Conservation (phyloP, 2,113 vertebrate species). For the Gymnocephalus cernua region DNA sequence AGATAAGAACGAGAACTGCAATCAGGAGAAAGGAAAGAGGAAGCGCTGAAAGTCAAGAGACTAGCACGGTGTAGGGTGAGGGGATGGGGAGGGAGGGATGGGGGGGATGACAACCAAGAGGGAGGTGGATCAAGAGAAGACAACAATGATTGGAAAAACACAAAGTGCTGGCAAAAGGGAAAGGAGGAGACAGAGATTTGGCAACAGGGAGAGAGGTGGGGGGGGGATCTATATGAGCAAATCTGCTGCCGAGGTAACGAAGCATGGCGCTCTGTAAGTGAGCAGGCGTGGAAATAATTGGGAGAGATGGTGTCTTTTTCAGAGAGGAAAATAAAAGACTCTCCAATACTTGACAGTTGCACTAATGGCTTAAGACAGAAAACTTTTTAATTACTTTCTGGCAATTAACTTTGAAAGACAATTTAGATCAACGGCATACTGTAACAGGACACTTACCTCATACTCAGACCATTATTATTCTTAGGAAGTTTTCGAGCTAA, state of each 20-base stretch:
- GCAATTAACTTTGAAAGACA: conserved; percentile 4
- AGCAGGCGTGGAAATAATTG: conserved; percentile 66
- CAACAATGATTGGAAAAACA: background rate
- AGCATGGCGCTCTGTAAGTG: conserved; percentile 50
- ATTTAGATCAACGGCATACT: background rate
- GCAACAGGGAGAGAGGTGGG: background rate
- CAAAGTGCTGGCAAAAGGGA: background rate
- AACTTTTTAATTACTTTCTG: conserved; percentile 1
- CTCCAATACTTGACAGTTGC: background rate
- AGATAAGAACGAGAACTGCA: background rate
- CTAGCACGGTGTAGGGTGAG: background rate
- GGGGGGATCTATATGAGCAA: conserved; percentile 12
- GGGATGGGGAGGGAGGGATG: background rate
- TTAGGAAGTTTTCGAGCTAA: background rate
- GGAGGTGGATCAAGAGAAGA: conserved; percentile 2
- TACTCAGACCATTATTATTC: background rate
- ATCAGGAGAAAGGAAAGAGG: conserved; percentile 3
- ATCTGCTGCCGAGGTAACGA: conserved; percentile 56
- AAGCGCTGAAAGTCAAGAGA: conserved; percentile 4
- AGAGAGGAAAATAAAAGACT: background rate
- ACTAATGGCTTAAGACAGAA: conserved; percentile 21
- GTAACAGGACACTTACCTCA: background rate
- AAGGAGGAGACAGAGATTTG: conserved; percentile 10
- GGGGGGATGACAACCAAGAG: background rate
- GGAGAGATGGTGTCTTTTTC: conserved; percentile 44